These are phyloP conservation scores for Agonopterix alstromeriana DNA, from an alignment of 2,888 invertebrate genomes.

Conservation along the genomic window DNA sequence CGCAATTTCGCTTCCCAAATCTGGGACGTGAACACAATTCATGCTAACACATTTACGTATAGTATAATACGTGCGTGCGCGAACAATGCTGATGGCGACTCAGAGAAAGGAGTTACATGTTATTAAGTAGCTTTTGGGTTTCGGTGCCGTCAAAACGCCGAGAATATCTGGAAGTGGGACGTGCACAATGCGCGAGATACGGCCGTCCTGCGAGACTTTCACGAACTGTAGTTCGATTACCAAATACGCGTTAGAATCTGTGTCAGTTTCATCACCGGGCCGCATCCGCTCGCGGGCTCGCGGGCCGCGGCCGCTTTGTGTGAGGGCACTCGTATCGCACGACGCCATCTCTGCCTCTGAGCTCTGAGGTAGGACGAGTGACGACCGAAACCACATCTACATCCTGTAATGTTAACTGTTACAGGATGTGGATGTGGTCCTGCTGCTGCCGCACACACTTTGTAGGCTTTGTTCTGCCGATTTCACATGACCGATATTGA, in stretches of 20 bases:
- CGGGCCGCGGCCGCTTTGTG: constrained; percentile 3
- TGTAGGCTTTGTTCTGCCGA: too few relatives aligned
- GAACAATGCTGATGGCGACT: constrained; percentile 41
- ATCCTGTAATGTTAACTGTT: neutral
- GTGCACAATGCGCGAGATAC: constrained; percentile 63
- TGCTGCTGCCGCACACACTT: too few relatives aligned
- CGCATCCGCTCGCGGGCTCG: constrained; percentile 50
- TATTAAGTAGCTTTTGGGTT: constrained; percentile 59
- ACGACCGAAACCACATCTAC: neutral
- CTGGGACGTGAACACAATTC: constrained; percentile 61
- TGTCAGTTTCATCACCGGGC: constrained; percentile 73
- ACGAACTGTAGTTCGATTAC: constrained; percentile 72
- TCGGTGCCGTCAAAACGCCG: constrained; percentile 65
- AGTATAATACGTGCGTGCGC: constrained; percentile 43
- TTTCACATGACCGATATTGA: too few relatives aligned
- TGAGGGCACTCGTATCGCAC: neutral
- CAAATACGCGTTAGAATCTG: constrained; percentile 75
- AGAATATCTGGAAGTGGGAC: constrained; percentile 61
- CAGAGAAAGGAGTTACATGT: constrained; percentile 46
- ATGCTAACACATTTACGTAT: constrained; percentile 40
- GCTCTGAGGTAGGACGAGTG: neutral
- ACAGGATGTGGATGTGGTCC: neutral
- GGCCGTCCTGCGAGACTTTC: constrained; percentile 71
- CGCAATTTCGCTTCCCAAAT: constrained; percentile 66
- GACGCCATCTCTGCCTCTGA: neutral